phyloP scores from a whole-genome alignment of 1,140 invertebrate species.

The Gerris buenoi region DNA sequence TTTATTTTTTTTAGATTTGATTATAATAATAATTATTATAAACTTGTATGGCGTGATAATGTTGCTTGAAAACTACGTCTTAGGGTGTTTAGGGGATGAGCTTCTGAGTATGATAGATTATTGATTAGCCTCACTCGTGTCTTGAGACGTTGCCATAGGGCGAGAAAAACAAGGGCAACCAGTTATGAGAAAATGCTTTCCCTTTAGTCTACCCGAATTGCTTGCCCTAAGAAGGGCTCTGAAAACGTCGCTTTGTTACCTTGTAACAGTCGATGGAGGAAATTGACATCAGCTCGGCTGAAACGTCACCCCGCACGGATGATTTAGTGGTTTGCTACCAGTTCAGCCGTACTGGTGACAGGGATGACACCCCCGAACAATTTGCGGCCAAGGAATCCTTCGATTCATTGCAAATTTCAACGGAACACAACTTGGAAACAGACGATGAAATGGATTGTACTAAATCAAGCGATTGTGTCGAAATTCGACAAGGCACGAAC shows the following conservation, averaged over 20 bases:
- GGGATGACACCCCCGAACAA: too few relatives aligned
- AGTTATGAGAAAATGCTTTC: too few relatives aligned
- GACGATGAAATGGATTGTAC: not conserved
- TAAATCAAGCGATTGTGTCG: not conserved
- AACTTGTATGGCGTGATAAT: not conserved
- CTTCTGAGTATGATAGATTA: not conserved
- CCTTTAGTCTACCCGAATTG: too few relatives aligned
- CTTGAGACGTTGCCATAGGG: not conserved
- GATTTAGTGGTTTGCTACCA: not conserved
- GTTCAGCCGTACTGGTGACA: too few relatives aligned
- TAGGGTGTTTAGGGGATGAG: not conserved
- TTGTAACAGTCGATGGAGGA: not conserved
- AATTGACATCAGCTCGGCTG: not conserved
- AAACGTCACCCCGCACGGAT: not conserved
- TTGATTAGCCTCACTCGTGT: not conserved
- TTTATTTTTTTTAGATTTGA: not conserved
- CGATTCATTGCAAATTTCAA: too few relatives aligned
- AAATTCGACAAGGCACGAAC: too few relatives aligned
- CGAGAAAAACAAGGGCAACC: not conserved
- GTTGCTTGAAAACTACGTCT: not conserved
- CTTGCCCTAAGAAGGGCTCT: too few relatives aligned
- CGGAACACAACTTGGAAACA: too few relatives aligned
- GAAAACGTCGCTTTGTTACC: too few relatives aligned
- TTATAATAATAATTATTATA: not conserved
- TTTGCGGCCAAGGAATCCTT: too few relatives aligned